Percentiles rank a stretch among this genome's conserved stretches.
Conservation (phyloP, 2,888 invertebrate genomes). For the Acrobeloides nanus region DNA sequence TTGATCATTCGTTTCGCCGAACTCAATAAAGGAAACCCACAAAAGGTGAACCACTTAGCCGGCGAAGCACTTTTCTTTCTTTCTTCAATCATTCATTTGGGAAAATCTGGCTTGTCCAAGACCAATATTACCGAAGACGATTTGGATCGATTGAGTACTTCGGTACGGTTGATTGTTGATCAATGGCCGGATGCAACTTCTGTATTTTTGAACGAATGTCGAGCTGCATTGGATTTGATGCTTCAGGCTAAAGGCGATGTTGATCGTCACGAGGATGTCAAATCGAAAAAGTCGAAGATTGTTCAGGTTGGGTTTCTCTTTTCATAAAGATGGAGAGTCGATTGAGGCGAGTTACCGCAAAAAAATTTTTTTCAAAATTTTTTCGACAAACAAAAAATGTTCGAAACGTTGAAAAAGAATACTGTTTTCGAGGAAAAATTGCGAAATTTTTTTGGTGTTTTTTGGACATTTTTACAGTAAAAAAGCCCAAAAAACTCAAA, state of each 20-base stretch:
- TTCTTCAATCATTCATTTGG: conserved; percentile 76
- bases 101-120: conserved; percentile 63
- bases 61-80: conserved; percentile 81
- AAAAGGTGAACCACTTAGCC: conserved; percentile 35
- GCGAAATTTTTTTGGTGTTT: conserved; percentile 12
- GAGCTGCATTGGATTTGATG: conserved; percentile 74
- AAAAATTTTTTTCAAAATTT: no score
- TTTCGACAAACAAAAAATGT: no score
- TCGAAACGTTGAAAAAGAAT: no score
- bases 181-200: conserved; percentile 64
- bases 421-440: no score
- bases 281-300: conserved; percentile 28
- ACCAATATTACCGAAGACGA: conserved; percentile 82
- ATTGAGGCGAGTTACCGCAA: no score
- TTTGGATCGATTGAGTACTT: conserved; percentile 63
- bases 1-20: conserved; percentile 68
- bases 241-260: conserved; percentile 56
- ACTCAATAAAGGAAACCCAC: conserved; percentile 30
- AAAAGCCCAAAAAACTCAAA: background rate
- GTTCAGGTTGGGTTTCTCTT: conserved; percentile 37
- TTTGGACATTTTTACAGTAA: conserved; percentile 2
- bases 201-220: conserved; percentile 69
- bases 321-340: no score
- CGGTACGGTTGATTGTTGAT: conserved; percentile 58
- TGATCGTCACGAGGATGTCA: conserved; percentile 33